Base-by-base conservation (phyloP, 2,797 vertebrate genomes). In the Sebastes steindachneri region DNA sequence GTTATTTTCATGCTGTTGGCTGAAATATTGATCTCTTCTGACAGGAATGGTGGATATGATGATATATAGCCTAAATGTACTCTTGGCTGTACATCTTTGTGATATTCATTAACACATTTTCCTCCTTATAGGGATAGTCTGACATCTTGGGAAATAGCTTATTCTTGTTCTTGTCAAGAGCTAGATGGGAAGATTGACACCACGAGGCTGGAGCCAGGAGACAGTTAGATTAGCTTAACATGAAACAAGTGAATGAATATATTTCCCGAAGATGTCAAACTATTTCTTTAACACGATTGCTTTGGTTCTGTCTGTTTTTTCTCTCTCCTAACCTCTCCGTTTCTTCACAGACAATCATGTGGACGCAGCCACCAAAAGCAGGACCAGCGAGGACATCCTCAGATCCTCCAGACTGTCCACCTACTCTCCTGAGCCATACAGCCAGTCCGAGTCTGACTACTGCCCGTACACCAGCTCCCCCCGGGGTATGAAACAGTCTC, bases 381-480 rank as follows among this genome's bases (percentile, higher is more conserved):
- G 97, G 96, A 99, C 98, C 79, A 99, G 98, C 0, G 98, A 99
- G 91, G 98, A 99, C 93, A 97, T 99, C 29, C 94, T 97, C 7
- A 96, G 97, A 83, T 96, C 97, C 21, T 97, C 98, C 89, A 97
- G 98, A 88, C 97, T 98, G 72, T 97, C 97, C 81, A 97, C 97
- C n/a, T 98, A 97, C 93, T 98, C 97, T 0, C 97, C 97, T 0
- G 98, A 99, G 84, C 96, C 96, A 1, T 98, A 97, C 95, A 95
- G 96, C 75, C 97, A 97, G 83, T 95, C 97, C 0, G 97, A 98
- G 87, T 96, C 97, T 0, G 97, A 98, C 72, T 99, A 97, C 90
- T 99, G 97, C 96, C 95, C 96, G 29, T 98, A 97, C 89, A 93
- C 96, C 70, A 94, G 96, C 83, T 99, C 98, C 6, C 98, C 97